Conservation (phyloP, 2,888 invertebrate species). For the Octonoba sinensis region DNA sequence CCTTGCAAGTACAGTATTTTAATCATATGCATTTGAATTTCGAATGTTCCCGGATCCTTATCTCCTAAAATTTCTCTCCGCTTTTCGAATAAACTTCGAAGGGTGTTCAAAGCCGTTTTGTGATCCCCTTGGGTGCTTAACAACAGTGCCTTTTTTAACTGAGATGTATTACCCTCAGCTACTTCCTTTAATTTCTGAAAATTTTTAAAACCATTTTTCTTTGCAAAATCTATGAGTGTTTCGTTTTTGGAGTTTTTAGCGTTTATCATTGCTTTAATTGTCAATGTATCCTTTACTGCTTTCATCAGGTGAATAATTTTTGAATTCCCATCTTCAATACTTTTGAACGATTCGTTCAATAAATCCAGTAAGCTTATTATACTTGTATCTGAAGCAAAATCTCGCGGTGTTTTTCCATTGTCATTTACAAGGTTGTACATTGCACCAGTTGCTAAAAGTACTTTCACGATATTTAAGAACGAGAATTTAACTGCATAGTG, state of each 20-base stretch:
- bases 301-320: slow-evolving; percentile 8
- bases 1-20: not conserved
- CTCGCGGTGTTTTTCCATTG: slow-evolving; percentile 2
- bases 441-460: slow-evolving; percentile 17
- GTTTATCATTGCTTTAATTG: not conserved
- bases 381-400: slow-evolving; percentile 1
- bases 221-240: slow-evolving; percentile 9
- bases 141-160: not conserved
- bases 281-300: not conserved
- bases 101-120: not conserved
- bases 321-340: slow-evolving; percentile 8
- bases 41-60: not conserved
- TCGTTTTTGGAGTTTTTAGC: slow-evolving; percentile 1
- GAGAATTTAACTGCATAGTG: slow-evolving; percentile 36
- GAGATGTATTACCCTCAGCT: not conserved
- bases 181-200: slow-evolving; percentile 4
- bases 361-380: slow-evolving; percentile 6
- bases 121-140: not conserved
- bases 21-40: not conserved
- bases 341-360: slow-evolving; percentile 21
- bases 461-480: not conserved
- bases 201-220: slow-evolving; percentile 5
- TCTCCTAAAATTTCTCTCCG: slow-evolving; percentile 2
- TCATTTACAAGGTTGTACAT: not conserved
- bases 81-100: not conserved